Base-by-base conservation (phyloP, 2,888 invertebrate genomes). In the Sericinus montela region DNA sequence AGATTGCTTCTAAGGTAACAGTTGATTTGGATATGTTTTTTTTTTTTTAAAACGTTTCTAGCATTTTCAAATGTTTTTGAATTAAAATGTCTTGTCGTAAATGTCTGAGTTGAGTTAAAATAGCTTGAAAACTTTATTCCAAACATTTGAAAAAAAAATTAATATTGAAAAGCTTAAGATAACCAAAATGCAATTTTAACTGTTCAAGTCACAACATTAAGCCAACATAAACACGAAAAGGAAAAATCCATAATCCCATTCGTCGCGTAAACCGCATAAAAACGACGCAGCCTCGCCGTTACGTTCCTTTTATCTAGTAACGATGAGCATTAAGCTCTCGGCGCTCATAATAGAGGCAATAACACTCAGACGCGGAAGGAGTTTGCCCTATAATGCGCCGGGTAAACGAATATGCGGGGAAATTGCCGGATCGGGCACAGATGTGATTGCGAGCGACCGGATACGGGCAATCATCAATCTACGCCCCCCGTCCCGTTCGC, bases 381-480 rank as follows among this genome's bases (percentile, higher is more conserved):
- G 77, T 72, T 58, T 75, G 83, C 45, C 79, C 80, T 69, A 72
- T 82, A 85, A 84, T 81, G 72, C 78, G 72, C 70, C 69, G 71
- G 73, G 81, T 88, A 87, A 88, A 86, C 87, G 87, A 87, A 88
- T 88, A 87, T 86, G 75, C 69, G 78, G 71, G 82, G 79, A 85
- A 85, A 85, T 87, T 82, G 86, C 80, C 71, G 69, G 68, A 73
- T 72, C 72, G 67, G 65, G 69, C 67, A 70, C 78, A 84, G 87
- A 87, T 87, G 85, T 77, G 82, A 83, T 83, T 81, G 75, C 73
- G 59, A 67, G 62, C 58, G 64, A 58, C 77, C 80, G 86, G 86
- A 86, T 76, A 74, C 81, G 60, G 67, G 75, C 79, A 80, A 82
- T 82, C 87, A 86, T 88, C 81, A 85, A 87, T 88, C 87, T 82